Conservation (phyloP, 1,140 invertebrate genomes). For the Drosophila lacertosa region DNA sequence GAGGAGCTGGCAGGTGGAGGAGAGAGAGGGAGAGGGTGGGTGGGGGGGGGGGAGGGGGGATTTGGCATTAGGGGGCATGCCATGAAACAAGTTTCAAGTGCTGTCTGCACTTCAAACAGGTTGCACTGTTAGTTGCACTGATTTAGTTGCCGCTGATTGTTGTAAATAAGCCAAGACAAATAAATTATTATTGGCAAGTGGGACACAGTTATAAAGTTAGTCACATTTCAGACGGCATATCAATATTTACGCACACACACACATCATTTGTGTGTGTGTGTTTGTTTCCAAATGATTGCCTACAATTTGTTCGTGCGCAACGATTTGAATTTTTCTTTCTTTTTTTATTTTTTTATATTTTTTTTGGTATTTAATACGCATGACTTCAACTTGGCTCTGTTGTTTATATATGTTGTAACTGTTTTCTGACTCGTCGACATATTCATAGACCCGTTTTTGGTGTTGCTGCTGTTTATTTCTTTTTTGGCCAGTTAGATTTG, state of each 20-base stretch:
- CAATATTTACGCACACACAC: constrained; percentile 45
- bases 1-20: too few relatives aligned
- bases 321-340: constrained; percentile 57
- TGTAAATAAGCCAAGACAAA: constrained; percentile 51
- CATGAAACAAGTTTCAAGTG: constrained; percentile 61
- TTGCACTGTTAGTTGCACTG: constrained; percentile 81
- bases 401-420: constrained; percentile 71
- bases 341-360: constrained; percentile 32
- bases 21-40: too few relatives aligned
- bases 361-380: constrained; percentile 74
- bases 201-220: constrained; percentile 33
- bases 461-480: constrained; percentile 8
- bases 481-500: constrained; percentile 30
- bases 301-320: constrained; percentile 77
- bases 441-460: constrained; percentile 48
- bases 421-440: constrained; percentile 39
- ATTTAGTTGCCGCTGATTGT: constrained; percentile 65
- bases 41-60: neutral
- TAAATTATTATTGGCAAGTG: constrained; percentile 69
- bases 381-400: constrained; percentile 59
- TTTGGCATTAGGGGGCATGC: constrained; percentile 13
- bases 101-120: constrained; percentile 56
- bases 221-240: constrained; percentile 47
- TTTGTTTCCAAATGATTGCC: constrained; percentile 78
- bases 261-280: constrained; percentile 25